Conservation (phyloP, 2,888 invertebrate species). For the Drosophila merina region DNA sequence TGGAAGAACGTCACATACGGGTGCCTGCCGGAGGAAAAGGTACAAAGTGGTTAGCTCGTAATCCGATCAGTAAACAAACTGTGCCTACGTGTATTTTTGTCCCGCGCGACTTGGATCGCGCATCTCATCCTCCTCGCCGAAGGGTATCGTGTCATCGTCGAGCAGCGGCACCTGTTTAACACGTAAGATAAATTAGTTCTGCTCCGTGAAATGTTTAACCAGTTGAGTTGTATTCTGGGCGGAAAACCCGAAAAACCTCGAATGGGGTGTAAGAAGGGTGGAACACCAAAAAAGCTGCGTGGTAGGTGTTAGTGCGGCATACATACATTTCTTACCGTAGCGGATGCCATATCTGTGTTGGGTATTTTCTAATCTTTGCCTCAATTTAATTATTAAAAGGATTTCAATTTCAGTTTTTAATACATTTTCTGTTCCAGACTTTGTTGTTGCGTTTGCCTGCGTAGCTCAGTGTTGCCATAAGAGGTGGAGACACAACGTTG, state of each 20-base stretch:
- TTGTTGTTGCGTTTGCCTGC: constrained; percentile 56
- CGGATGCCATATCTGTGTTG: constrained; percentile 79
- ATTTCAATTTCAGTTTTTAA: constrained; percentile 39
- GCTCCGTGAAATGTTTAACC: background rate
- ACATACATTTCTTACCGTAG: constrained; percentile 85
- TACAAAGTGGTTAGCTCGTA: constrained; percentile 78
- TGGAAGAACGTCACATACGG: constrained; percentile 97
- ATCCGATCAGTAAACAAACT: constrained; percentile 15
- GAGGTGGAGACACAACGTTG: background rate
- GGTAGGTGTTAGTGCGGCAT: constrained; percentile 71
- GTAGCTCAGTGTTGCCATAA: constrained; percentile 30
- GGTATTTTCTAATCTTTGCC: constrained; percentile 39
- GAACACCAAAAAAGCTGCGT: constrained; percentile 34
- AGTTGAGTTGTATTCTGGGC: constrained; percentile 4
- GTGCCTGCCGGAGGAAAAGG: constrained; percentile 86
- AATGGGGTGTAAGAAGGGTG: constrained; percentile 38
- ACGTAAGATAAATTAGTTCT: constrained; percentile 24
- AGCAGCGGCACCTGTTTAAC: constrained; percentile 92
- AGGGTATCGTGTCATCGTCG: constrained; percentile 93
- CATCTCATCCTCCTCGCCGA: constrained; percentile 91
- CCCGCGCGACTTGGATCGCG: constrained; percentile 69
- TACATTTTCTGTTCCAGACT: constrained; percentile 52
- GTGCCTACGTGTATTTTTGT: constrained; percentile 83
- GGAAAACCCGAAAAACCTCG: constrained; percentile 32
- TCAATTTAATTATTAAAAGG: constrained; percentile 23